Evolutionary conservation across 2,113 vertebrate species (phyloP).

Genomic region (Melanerpes formicivorus): DNA sequence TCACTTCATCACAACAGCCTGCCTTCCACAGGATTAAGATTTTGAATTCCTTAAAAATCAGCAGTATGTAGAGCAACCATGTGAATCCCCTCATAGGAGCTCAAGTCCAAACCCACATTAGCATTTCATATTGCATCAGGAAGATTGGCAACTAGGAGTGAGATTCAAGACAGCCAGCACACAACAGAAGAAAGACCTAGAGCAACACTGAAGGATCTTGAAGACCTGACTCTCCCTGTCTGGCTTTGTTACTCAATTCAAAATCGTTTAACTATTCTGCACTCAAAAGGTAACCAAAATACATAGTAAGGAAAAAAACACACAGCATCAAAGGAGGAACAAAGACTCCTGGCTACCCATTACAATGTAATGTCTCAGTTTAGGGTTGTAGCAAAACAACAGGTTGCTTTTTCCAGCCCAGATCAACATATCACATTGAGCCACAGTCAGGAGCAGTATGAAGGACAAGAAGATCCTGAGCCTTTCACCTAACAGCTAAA

Average conservation of each 20-base stretch:
- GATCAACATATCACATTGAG: no score
- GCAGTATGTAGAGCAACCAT: background rate
- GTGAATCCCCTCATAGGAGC: background rate
- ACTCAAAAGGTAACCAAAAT: background rate
- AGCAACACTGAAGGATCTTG: background rate
- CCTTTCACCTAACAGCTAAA: background rate
- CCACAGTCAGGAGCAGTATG: fast-evolving
- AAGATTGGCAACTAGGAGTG: background rate
- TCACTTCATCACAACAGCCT: background rate
- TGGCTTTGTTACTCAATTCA: background rate
- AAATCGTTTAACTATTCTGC: background rate
- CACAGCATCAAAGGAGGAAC: background rate
- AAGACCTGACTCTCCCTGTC: background rate
- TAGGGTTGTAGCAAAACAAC: background rate
- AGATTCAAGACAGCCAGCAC: background rate
- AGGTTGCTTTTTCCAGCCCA: background rate
- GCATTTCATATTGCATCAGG: background rate
- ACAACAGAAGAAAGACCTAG: background rate
- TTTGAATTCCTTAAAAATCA: background rate
- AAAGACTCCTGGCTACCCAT: background rate
- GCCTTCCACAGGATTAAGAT: background rate
- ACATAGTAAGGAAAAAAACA: background rate
- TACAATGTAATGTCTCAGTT: background rate
- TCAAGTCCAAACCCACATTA: background rate
- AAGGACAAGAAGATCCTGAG: background rate